Percentiles rank a stretch among this genome's conserved stretches.
phyloP scores from a whole-genome alignment of 2,888 invertebrate genomes.

The Mesoligia furuncula region DNA sequence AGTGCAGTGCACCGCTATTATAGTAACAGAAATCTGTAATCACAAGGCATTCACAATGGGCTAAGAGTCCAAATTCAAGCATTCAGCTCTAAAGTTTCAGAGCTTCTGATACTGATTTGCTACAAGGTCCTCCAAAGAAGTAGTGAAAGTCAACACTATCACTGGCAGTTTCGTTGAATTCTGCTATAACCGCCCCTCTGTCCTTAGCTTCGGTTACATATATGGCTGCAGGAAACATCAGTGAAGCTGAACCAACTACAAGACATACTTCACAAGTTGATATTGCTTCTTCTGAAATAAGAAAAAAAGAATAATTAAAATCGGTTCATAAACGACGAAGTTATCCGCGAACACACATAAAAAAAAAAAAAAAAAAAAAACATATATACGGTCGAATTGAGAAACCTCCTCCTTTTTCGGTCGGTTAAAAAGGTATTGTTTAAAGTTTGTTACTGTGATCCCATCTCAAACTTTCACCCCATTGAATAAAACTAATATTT shows the following conservation, averaged over 20 bases:
- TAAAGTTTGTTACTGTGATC: too few relatives aligned
- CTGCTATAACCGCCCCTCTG: conserved; percentile 90
- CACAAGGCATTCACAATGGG: neutral
- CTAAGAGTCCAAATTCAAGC: neutral
- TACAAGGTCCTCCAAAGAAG: conserved; percentile 86
- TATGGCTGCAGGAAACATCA: conserved; percentile 96
- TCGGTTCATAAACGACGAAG: too few relatives aligned
- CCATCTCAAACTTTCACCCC: conserved; percentile 16
- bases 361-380: too few relatives aligned
- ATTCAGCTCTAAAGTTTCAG: conserved; percentile 71
- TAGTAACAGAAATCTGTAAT: neutral
- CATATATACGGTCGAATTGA: too few relatives aligned
- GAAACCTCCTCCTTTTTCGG: too few relatives aligned
- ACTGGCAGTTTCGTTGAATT: conserved; percentile 85
- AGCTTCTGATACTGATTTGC: conserved; percentile 80
- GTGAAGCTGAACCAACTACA: conserved; percentile 96
- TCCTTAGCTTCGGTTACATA: conserved; percentile 94
- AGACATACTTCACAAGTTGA: conserved; percentile 94
- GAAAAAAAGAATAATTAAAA: too few relatives aligned
- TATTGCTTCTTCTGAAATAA: conserved; percentile 91
- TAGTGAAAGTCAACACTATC: conserved; percentile 78
- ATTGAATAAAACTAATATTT: neutral
- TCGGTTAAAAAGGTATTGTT: too few relatives aligned
- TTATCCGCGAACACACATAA: too few relatives aligned
- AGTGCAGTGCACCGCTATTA: neutral